phyloP scores from a whole-genome alignment of 2,797 vertebrate genomes.

The Myoxocephalus aenaeus region DNA sequence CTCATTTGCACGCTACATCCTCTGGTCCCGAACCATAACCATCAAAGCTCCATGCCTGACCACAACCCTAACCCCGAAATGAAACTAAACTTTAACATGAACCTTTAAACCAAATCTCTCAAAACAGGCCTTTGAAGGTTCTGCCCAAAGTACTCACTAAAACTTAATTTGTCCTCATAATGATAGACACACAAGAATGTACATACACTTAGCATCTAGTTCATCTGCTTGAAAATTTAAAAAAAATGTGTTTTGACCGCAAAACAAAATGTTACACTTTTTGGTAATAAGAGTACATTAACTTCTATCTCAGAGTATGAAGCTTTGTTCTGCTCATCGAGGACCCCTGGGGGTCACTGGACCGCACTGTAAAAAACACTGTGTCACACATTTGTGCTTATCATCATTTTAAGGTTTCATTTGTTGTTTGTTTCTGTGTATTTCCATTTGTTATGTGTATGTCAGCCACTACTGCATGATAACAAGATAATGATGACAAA shows the following conservation, averaged over 20 bases:
- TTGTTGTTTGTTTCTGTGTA: constrained; percentile 34
- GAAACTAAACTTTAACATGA: background rate
- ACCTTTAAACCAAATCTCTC: background rate
- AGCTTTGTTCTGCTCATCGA: constrained; percentile 5
- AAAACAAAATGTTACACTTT: background rate
- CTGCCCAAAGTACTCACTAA: background rate
- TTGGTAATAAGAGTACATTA: background rate
- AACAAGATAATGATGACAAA: background rate
- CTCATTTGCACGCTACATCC: background rate
- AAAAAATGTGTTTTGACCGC: too few relatives aligned
- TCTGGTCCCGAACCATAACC: background rate
- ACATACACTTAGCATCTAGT: background rate
- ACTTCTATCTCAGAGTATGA: background rate
- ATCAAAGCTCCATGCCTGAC: background rate
- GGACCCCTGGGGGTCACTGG: constrained; percentile 23
- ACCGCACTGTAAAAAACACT: constrained; percentile 23
- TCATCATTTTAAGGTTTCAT: constrained; percentile 13
- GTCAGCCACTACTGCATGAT: constrained; percentile 24
- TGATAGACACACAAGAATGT: background rate
- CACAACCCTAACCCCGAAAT: background rate
- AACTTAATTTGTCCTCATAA: background rate
- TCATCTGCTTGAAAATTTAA: background rate
- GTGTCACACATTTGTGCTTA: constrained; percentile 28
- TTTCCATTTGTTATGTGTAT: constrained; percentile 25
- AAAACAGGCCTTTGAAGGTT: background rate